These are phyloP conservation scores for Neuroterus valhalla DNA, from an alignment of 1,140 invertebrate genomes.

Conservation along the genomic window DNA sequence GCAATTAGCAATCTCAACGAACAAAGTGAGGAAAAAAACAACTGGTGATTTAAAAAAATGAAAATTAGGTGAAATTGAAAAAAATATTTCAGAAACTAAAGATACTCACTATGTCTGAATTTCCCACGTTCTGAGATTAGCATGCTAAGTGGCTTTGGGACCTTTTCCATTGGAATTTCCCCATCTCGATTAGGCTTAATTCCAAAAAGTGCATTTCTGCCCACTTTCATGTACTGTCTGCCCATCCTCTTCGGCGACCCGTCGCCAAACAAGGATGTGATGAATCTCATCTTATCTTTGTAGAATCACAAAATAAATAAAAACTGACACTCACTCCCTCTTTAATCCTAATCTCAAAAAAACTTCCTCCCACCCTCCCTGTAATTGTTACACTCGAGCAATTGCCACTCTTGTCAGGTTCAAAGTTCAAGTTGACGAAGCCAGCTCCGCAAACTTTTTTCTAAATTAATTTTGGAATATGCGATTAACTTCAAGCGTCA, in stretches of 20 bases:
- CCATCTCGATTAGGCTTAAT: constrained; percentile 70
- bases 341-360: neutral
- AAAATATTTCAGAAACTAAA: constrained; percentile 27
- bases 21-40: too few relatives aligned
- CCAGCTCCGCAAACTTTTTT: constrained; percentile 30
- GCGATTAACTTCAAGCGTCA: neutral
- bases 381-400: constrained; percentile 10
- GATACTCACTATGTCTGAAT: constrained; percentile 83
- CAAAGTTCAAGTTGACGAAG: constrained; percentile 13
- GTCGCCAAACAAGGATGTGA: constrained; percentile 68
- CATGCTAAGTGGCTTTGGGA: constrained; percentile 82
- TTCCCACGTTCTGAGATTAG: constrained; percentile 84
- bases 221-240: constrained; percentile 85
- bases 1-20: too few relatives aligned
- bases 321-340: neutral
- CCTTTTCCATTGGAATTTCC: constrained; percentile 72
- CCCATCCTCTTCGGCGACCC: constrained; percentile 71
- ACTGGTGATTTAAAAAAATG: neutral
- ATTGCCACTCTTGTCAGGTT: neutral
- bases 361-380: neutral
- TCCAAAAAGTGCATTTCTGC: constrained; percentile 82
- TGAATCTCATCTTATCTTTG: constrained; percentile 68
- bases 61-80: neutral
- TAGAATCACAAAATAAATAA: neutral
- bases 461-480: neutral